Base-by-base conservation (phyloP, 2,888 invertebrate genomes). In the Aethes cnicana region DNA sequence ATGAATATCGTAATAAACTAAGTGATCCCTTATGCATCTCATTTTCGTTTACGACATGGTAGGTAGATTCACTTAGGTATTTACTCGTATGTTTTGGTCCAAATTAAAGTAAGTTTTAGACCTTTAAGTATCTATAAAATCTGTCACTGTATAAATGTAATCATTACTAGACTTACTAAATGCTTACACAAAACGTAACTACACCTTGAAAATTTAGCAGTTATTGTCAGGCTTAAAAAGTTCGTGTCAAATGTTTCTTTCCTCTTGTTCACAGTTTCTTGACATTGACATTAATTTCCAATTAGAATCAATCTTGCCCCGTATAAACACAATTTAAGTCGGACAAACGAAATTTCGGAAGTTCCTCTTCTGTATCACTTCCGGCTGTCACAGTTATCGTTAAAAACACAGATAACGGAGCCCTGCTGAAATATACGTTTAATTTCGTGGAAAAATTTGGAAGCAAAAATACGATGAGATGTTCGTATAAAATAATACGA, bases 261-360 rank as follows among this genome's bases (percentile, higher is more conserved):
- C 8, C 17, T 7, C 26, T 41, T 41, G 26, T 32, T 9, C n/a
- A n/a, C n/a, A 16, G 43, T 21, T 32, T 23, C 18, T 33, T 21
- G 32, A 23, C n/a, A 16, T 33, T 21, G 32, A 23, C n/a, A 16
- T 21, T 7, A 32, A 43, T 32, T 43, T 33, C 16, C 16, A 43
- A 43, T 43, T 21, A 33, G 17, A 23, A 23, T 43, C 32, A 43
- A 43, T 43, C 21, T 32, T 20, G 32, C 20, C 43, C 23, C 23
- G 9, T 21, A 16, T 43, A 21, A 43, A 33, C 16, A 14, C 33
- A 32, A 43, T 43, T 32, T 43, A 23, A 21, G 16, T 33, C 9
- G 2, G 32, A 33, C 25, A 26, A 41, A 41, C 32, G 16, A 43
- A n/a, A 43, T 43, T 33, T 16, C 43, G 30, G 43, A 33, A 32